Evolutionary conservation across 2,888 invertebrate genomes (phyloP).

Genomic region (Bugulina stolonifera): DNA sequence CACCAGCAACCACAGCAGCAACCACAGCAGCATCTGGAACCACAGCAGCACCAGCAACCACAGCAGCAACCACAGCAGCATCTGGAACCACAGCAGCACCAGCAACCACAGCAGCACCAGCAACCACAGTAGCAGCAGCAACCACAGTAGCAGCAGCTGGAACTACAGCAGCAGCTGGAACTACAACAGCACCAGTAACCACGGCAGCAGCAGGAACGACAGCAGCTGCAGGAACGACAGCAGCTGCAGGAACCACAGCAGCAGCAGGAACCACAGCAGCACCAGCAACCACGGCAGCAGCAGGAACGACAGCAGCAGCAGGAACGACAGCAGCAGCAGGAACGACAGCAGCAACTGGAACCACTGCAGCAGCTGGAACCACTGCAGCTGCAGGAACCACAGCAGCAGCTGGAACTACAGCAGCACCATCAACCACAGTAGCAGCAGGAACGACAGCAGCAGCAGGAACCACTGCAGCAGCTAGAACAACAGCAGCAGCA

Average conservation of each 20-base stretch:
- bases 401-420: background rate
- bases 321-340: background rate
- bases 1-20: background rate
- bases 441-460: background rate
- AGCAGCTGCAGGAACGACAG: background rate
- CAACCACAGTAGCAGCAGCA: background rate
- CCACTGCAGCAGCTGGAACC: slow-evolving; percentile 7
- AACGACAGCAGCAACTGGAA: background rate
- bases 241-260: background rate
- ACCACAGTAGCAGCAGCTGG: background rate
- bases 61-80: background rate
- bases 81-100: background rate
- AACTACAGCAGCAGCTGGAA: background rate
- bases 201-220: background rate
- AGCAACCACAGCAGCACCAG: background rate
- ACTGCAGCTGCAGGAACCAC: background rate
- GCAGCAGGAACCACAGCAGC: background rate
- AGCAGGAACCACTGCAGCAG: background rate
- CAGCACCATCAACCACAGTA: background rate
- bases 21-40: background rate
- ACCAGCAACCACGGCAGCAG: background rate
- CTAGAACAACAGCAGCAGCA: background rate
- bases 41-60: background rate
- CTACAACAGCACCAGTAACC: background rate
- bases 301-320: background rate